Conservation (phyloP, 2,113 vertebrate genomes). For the Cygnus atratus region DNA sequence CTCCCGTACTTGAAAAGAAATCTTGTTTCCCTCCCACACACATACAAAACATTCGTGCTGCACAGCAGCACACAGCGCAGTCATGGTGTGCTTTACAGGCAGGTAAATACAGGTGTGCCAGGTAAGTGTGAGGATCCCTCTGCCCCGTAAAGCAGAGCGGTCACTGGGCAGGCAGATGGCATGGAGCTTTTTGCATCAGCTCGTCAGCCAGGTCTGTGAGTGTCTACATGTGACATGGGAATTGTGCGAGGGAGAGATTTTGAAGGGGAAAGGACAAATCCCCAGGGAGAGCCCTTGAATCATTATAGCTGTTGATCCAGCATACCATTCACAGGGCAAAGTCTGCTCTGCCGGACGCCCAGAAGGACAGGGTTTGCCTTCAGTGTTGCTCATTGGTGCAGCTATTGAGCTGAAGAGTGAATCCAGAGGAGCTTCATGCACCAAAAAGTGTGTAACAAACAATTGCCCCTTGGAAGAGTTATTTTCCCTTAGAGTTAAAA, state of each 20-base stretch:
- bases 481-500: not conserved
- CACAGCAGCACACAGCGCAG: not conserved
- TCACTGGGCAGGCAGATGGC: accelerated
- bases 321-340: not conserved
- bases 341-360: not conserved
- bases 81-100: not conserved
- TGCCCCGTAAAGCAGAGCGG: not conserved
- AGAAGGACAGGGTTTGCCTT: not conserved
- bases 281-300: not conserved
- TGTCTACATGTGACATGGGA: not conserved
- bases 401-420: not conserved
- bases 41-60: accelerated
- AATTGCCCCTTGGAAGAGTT: not conserved
- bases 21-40: not conserved
- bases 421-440: not conserved
- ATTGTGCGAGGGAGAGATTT: not conserved
- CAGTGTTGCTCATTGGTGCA: not conserved
- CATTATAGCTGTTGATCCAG: slow-evolving; percentile 3
- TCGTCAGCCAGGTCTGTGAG: not conserved
- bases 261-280: not conserved
- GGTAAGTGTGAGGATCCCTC: not conserved
- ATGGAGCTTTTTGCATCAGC: too few relatives aligned
- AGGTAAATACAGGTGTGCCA: not conserved
- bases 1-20: not conserved
- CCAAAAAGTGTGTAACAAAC: not conserved